phyloP scores from a whole-genome alignment of 2,888 invertebrate species.

The Galeruca laticollis region DNA sequence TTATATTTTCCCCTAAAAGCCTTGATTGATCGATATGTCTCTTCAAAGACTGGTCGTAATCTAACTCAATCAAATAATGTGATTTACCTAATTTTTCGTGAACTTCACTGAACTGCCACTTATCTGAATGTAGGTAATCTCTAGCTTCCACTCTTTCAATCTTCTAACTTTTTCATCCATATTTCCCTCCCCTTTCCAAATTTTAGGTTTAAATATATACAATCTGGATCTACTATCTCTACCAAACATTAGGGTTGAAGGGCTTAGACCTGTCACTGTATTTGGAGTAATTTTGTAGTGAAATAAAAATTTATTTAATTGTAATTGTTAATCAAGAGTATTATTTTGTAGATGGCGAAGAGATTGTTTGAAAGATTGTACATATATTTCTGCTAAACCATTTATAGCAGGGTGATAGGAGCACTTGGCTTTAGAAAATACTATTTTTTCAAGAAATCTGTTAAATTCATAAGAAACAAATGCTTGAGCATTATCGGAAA shows the following conservation, averaged over 20 bases:
- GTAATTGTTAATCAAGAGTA: not conserved
- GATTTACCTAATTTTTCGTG: conserved; percentile 40
- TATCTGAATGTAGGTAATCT: too few relatives aligned
- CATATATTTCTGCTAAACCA: conserved; percentile 52
- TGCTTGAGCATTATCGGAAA: conserved; percentile 44
- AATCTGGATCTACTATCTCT: conserved; percentile 15
- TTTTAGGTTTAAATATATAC: conserved; percentile 5
- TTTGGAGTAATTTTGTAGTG: conserved; percentile 39
- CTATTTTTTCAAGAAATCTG: not conserved
- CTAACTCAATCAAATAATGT: conserved; percentile 46
- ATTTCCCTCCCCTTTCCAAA: conserved; percentile 16
- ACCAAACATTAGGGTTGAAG: too few relatives aligned
- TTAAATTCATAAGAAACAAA: too few relatives aligned
- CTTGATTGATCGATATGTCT: conserved; percentile 52
- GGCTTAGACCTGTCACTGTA: too few relatives aligned
- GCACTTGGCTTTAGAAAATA: conserved; percentile 43
- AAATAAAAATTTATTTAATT: conserved; percentile 23
- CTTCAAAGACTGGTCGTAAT: too few relatives aligned
- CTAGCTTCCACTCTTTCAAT: conserved; percentile 32
- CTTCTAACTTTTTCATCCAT: conserved; percentile 36
- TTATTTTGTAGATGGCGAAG: conserved; percentile 23
- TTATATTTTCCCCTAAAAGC: conserved; percentile 39
- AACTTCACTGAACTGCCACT: conserved; percentile 48
- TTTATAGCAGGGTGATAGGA: conserved; percentile 42
- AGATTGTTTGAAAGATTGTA: conserved; percentile 49